phyloP scores from a whole-genome alignment of 1,140 invertebrate species.

The Arion vulgaris region DNA sequence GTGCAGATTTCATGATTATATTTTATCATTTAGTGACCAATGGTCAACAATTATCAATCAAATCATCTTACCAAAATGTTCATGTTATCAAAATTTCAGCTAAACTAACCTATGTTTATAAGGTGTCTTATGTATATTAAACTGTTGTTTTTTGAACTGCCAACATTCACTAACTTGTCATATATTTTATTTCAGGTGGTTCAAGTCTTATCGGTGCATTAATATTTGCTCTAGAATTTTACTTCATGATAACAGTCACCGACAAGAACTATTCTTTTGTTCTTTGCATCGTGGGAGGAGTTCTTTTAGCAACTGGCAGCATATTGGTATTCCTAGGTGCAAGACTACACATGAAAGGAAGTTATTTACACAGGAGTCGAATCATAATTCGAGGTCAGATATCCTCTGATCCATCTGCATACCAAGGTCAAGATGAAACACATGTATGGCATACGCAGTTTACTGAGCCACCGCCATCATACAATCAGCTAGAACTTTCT shows the following conservation, averaged over 20 bases:
- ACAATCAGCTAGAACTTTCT: not conserved
- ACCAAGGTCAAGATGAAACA: not conserved
- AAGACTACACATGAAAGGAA: not conserved
- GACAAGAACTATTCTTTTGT: not conserved
- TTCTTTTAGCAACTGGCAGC: not conserved
- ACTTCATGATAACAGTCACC: not conserved
- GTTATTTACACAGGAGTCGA: not conserved
- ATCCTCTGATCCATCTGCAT: not conserved
- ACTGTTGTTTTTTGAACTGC: no score
- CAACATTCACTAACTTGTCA: no score
- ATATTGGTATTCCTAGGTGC: not conserved
- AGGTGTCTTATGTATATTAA: no score
- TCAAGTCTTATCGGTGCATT: not conserved
- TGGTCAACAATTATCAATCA: no score
- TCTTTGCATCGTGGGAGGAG: not conserved
- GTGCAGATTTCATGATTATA: no score
- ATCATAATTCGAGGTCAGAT: not conserved
- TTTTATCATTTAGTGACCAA: no score
- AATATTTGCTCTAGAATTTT: constrained; percentile 8
- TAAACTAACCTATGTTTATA: no score
- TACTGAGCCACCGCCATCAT: not conserved
- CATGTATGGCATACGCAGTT: not conserved
- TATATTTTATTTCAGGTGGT: not conserved
- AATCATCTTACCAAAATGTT: no score
- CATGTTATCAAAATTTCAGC: no score